A percentile compares a stretch with the other conserved stretches of the same genome.
phyloP scores from a whole-genome alignment of 2,888 invertebrate genomes.

The Barypeithes pellucidus region DNA sequence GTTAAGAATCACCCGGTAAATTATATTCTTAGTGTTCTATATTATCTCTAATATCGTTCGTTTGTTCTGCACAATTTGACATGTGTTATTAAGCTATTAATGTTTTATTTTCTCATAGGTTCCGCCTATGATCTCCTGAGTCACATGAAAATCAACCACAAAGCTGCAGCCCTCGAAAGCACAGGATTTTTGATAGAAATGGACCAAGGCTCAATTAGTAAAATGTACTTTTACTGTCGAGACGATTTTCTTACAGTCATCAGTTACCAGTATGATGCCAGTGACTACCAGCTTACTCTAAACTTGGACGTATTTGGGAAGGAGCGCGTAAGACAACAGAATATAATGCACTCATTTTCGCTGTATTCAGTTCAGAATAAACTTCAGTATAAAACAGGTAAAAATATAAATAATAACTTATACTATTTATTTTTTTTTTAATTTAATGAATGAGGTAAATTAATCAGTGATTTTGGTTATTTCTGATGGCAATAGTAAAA shows the following conservation, averaged over 20 bases:
- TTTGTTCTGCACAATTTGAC: no score
- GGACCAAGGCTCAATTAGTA: neutral
- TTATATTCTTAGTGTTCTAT: no score
- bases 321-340: neutral
- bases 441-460: no score
- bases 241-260: neutral
- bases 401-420: no score
- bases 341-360: slow-evolving; percentile 5
- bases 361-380: slow-evolving; percentile 12
- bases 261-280: slow-evolving; percentile 7
- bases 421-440: no score
- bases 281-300: neutral
- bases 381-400: slow-evolving; percentile 19
- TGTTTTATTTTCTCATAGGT: neutral
- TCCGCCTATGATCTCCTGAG: neutral
- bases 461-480: no score
- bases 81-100: no score
- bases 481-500: no score
- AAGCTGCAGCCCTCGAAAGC: neutral
- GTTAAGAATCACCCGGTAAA: no score
- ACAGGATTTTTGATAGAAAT: neutral
- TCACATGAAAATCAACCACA: slow-evolving; percentile 19
- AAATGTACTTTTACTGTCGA: slow-evolving; percentile 2
- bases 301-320: neutral
- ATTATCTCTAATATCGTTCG: no score